These are phyloP conservation scores for Conops quadrifasciatus DNA, from an alignment of 2,888 invertebrate species.

Conservation along the genomic window DNA sequence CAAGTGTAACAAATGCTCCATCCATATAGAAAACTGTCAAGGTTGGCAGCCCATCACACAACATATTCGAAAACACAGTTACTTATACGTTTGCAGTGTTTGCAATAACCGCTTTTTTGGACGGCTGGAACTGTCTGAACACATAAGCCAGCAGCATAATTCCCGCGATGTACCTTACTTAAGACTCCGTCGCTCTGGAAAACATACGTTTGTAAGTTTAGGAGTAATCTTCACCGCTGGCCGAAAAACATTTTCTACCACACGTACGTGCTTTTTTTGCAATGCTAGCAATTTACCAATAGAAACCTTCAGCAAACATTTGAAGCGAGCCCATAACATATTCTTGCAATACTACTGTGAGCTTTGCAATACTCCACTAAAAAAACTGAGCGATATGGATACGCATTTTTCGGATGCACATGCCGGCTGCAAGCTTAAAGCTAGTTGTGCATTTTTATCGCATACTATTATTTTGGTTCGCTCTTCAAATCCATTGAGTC, in stretches of 20 bases:
- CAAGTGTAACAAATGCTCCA: slow-evolving; percentile 41
- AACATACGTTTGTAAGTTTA: slow-evolving; percentile 15
- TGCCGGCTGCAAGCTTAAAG: slow-evolving; percentile 26
- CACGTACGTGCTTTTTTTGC: slow-evolving; percentile 43
- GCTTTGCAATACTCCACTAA: slow-evolving; percentile 39
- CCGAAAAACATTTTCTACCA: slow-evolving; percentile 42
- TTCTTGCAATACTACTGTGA: slow-evolving; percentile 43
- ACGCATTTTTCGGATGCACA: slow-evolving; percentile 40
- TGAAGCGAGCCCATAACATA: slow-evolving; percentile 42
- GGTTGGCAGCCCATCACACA: slow-evolving; percentile 40
- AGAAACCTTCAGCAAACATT: slow-evolving; percentile 40
- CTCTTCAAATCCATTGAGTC: slow-evolving; percentile 36
- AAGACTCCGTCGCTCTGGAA: slow-evolving; percentile 28
- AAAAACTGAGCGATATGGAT: slow-evolving; percentile 34
- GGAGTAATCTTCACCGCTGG: slow-evolving; percentile 40
- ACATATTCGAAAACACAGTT: slow-evolving; percentile 42
- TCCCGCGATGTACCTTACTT: slow-evolving; percentile 44
- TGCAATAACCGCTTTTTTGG: slow-evolving; percentile 34
- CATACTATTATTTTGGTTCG: slow-evolving; percentile 31
- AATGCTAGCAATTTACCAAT: slow-evolving; percentile 26
- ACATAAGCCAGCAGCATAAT: slow-evolving; percentile 41
- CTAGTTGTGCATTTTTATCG: slow-evolving; percentile 41
- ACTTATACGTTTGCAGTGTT: slow-evolving; percentile 42
- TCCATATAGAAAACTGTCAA: slow-evolving; percentile 21
- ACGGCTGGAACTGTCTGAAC: slow-evolving; percentile 33